phyloP scores from a whole-genome alignment of 2,797 vertebrate genomes.

The Rhinogobio ventralis region DNA sequence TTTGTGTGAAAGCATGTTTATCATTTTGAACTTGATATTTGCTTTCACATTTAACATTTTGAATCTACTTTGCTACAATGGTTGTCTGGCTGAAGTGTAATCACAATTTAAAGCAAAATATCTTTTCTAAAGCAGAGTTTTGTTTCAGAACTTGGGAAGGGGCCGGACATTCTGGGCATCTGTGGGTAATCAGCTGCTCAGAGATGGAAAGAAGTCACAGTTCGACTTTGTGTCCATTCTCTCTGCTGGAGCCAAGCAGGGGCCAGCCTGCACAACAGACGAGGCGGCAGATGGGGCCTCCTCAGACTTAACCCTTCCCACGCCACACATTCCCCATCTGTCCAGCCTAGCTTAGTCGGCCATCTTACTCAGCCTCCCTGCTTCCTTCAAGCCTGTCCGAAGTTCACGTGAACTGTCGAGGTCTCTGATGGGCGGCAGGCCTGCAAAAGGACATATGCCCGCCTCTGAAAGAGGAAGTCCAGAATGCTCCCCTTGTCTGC shows the following conservation, averaged over 20 bases:
- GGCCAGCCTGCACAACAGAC: constrained; percentile 75
- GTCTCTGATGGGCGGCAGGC: constrained; percentile 39
- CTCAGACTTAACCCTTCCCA: constrained; percentile 81
- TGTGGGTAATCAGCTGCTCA: constrained; percentile 53
- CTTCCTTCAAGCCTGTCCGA: constrained; percentile 40
- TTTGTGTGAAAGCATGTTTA: background rate
- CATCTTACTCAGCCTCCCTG: constrained; percentile 47
- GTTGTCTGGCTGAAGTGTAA: background rate
- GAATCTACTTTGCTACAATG: background rate
- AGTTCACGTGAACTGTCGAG: constrained; percentile 21
- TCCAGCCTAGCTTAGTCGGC: constrained; percentile 47
- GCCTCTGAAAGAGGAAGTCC: constrained; percentile 33
- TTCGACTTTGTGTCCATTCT: constrained; percentile 63
- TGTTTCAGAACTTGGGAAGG: constrained; percentile 5
- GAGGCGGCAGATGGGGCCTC: constrained; percentile 77
- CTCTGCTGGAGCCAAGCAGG: constrained; percentile 62
- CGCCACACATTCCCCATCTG: constrained; percentile 69
- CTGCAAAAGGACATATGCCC: constrained; percentile 44
- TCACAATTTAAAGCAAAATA: background rate
- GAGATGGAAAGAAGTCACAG: constrained; percentile 38
- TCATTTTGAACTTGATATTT: no score
- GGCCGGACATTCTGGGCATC: constrained; percentile 44
- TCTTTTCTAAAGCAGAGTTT: background rate
- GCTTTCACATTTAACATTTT: background rate
- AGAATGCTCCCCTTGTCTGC: constrained; percentile 6